Percentiles rank a stretch among this genome's conserved stretches.
phyloP scores from a whole-genome alignment of 2,797 vertebrate genomes.

The Pelodytes ibericus region DNA sequence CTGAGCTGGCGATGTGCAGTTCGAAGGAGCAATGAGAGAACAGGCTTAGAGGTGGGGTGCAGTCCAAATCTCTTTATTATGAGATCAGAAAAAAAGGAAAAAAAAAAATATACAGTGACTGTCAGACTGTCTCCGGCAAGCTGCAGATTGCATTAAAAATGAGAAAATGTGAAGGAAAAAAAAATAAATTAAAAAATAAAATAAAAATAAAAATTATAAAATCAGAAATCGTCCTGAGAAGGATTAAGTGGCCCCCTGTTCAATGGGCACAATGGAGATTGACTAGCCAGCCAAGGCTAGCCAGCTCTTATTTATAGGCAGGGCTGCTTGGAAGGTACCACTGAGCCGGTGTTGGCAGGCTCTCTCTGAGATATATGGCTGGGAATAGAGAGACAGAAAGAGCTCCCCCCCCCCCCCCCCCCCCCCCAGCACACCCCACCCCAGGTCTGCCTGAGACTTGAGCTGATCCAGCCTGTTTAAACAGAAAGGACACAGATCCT shows the following conservation, averaged over 20 bases:
- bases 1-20: slow-evolving; percentile 9
- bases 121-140: slow-evolving; percentile 18
- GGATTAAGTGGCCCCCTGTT: slow-evolving; percentile 58
- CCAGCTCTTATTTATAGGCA: slow-evolving; percentile 79
- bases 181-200: slow-evolving; percentile 20
- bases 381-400: slow-evolving; percentile 42
- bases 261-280: slow-evolving; percentile 73
- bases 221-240: slow-evolving; percentile 58
- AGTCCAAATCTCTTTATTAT: slow-evolving; percentile 59
- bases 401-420: no score
- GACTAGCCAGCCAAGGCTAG: slow-evolving; percentile 75
- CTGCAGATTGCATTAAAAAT: background rate
- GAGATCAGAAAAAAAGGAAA: slow-evolving; percentile 33
- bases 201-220: slow-evolving; percentile 43
- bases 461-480: slow-evolving; percentile 92
- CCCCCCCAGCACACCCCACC: slow-evolving; percentile 72
- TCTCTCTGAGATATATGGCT: slow-evolving; percentile 54
- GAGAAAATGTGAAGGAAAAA: background rate
- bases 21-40: slow-evolving; percentile 23
- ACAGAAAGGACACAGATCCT: slow-evolving; percentile 96
- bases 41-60: slow-evolving; percentile 13
- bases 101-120: slow-evolving; percentile 56
- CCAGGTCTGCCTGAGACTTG: slow-evolving; percentile 78
- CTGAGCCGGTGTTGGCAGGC: slow-evolving; percentile 66
- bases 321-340: slow-evolving; percentile 77